Base-by-base conservation (phyloP, 2,797 vertebrate genomes). In the Bradypodion pumilum region DNA sequence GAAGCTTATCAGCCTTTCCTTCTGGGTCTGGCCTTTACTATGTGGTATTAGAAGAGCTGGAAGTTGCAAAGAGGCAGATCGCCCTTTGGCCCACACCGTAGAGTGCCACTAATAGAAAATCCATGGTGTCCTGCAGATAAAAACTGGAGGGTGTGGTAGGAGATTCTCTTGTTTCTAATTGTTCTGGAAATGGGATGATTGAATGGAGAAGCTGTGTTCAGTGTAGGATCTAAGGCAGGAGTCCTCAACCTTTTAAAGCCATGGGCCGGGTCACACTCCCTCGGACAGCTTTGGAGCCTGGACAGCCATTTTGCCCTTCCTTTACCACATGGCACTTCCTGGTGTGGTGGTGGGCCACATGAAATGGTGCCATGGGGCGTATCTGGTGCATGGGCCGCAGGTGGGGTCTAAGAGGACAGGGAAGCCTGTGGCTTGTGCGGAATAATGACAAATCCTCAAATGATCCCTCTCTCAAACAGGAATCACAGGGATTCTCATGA, bases 401-500 rank as follows among this genome's bases (percentile, higher is more conserved):
- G n/a, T 7, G n/a, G n/a, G n/a, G n/a, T n/a, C n/a, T n/a, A n/a
- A n/a, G n/a, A n/a, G n/a, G n/a, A n/a, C n/a, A 40, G 23, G 32
- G 32, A 1, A 52, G 19, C 32, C 19, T 40, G 49, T 42, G 21
- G 37, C 16, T 63, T 49, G 32, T 1, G 1, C 40, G 29, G 21
- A 21, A 8, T 35, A 59, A 78, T 7, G 3, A 40, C 3, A 13
- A 62, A 21, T 16, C 52, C 37, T 77, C 77, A 35, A 40, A 27
- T 4, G 12, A 5, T 60, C n/a, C 15, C 7, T 72, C 56, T 89
- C 68, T 29, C 27, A 32, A 0, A 8, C 93, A 99, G 98, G 98
- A 74, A 99, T 99, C 93, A 99, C 98, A 0, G 98, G 98, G 42
- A 99, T 99, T 92, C 96, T 99, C 74, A 99, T 99, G 98, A 98